Conservation (phyloP, 1,140 invertebrate genomes). For the Ephestia elutella region DNA sequence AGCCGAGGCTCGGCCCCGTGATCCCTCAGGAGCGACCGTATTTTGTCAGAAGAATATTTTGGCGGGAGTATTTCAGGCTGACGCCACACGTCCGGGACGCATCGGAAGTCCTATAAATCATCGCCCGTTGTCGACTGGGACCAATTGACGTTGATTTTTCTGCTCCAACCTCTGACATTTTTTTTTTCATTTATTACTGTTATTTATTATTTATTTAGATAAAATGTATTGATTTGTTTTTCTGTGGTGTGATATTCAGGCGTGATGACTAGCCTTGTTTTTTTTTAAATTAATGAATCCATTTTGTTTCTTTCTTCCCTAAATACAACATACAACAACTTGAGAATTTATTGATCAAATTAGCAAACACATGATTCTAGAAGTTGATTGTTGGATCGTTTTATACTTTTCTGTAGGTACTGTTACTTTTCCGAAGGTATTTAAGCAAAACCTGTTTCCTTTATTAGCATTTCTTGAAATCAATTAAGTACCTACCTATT, state of each 20-base stretch:
- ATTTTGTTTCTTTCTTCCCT: too few species aligned
- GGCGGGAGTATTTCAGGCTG: conserved; percentile 12
- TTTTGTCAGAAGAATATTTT: conserved; percentile 33
- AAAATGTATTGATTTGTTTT: neutral
- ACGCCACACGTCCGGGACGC: conserved; percentile 20
- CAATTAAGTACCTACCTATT: too few species aligned
- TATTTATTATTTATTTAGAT: conserved; percentile 14
- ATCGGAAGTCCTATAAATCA: conserved; percentile 55
- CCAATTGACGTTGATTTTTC: conserved; percentile 56
- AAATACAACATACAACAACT: too few species aligned
- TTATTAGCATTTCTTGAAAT: too few species aligned
- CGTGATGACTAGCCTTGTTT: too few species aligned
- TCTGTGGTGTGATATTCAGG: neutral
- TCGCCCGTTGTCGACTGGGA: conserved; percentile 39
- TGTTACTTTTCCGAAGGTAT: too few species aligned
- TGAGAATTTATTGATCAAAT: too few species aligned
- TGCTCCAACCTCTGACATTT: conserved; percentile 12
- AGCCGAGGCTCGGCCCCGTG: neutral
- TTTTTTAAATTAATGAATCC: too few species aligned
- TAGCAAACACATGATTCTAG: too few species aligned
- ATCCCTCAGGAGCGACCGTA: conserved; percentile 19
- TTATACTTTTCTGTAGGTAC: too few species aligned
- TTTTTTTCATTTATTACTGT: conserved; percentile 7
- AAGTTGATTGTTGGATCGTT: too few species aligned
- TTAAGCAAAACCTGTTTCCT: too few species aligned